Base-by-base conservation (phyloP, 2,797 vertebrate species). In the Pangasius mekongensis region DNA sequence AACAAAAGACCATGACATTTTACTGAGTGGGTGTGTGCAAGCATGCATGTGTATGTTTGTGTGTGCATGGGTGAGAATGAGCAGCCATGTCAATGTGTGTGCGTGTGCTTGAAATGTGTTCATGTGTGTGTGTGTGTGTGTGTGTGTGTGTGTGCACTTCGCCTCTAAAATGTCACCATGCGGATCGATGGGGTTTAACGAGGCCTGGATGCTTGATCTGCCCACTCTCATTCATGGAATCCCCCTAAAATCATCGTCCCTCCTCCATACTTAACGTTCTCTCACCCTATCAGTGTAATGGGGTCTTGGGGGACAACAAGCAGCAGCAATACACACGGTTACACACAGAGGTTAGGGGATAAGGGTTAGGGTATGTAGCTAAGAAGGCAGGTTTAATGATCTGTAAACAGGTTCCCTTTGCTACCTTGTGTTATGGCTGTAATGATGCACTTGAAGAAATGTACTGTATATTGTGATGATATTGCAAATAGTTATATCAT, bases 141-240 rank as follows among this genome's bases (percentile, higher is more conserved):
- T 71, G 84, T 91, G 91, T 89, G 90, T 91, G 91, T 83, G 83
- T 86, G 89, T 84, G 87, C 24, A 92, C 92, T 92, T 95, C 92
- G 93, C 94, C 94, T 94, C 93, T 93, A 92, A 96, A 96, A 96
- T 96, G 96, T 96, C 96, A 96, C 95, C 77, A 54, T 88, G 89
- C 91, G 93, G 91, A 96, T 96, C 95, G 95, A 96, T 96, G 93
- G 89, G 94, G 94, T 95, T 96, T 96, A 95, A 96, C 92, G 92
- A 96, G 94, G 87, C 94, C 94, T 93, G 91, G 92, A 94, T 94
- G 94, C 71, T 93, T 95, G 94, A 96, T 96, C 94, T 94, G 93
- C 93, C 86, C 82, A 52, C 80, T 73, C 80, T 89, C 76, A 33
- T 87, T 85, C 56, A 87, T 16, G 84, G 71, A 89, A 91, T 89